Base-by-base conservation (phyloP, 1,140 invertebrate species). In the Platyscapa corneri region DNA sequence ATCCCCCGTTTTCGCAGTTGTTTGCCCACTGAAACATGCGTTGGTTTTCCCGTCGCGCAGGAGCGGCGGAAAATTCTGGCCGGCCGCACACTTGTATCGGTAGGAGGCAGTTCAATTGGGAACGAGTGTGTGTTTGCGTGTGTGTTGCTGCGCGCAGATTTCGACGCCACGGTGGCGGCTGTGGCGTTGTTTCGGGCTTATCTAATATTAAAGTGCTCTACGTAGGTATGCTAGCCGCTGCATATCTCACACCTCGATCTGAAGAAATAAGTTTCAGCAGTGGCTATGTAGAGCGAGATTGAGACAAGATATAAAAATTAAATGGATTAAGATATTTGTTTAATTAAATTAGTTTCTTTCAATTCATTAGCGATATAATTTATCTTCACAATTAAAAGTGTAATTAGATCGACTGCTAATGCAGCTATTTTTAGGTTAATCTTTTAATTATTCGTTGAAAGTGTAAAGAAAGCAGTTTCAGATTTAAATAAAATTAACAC, bases 341-440 rank as follows among this genome's bases (percentile, higher is more conserved):
- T 81, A 81, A 70, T 42, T 16, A 81, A 70, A 81, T 67, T n/a
- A 72, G n/a, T 82, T 56, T 72, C n/a, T 74, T 74, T 60, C 42
- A 53, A 72, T 34, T 56, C 6, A 37, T 78, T 23, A 18, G 14
- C 27, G 23, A 60, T 12, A 18, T 60, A 60, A 56, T 78, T 78
- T 78, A 56, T 78, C 34, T 60, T 14, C 32, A 60, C 8, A 60
- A 78, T 78, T 78, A 78, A 32, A 32, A 49, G 74, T 76, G 74
- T 27, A 74, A 74, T 27, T 74, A 27, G 70, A 74, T 42, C 37
- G 37, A 72, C 34, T 34, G 42, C 23, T 49, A 46, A 75, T 46
- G 23, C n/a, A 56, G 53, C 18, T 16, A 20, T 56, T 56, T 20
- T 10, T 20, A 20, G 53, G 18, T 56, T 20, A 56, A 56, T 6